Conservation (phyloP, 2,888 invertebrate species). For the Eupithecia exiguata region DNA sequence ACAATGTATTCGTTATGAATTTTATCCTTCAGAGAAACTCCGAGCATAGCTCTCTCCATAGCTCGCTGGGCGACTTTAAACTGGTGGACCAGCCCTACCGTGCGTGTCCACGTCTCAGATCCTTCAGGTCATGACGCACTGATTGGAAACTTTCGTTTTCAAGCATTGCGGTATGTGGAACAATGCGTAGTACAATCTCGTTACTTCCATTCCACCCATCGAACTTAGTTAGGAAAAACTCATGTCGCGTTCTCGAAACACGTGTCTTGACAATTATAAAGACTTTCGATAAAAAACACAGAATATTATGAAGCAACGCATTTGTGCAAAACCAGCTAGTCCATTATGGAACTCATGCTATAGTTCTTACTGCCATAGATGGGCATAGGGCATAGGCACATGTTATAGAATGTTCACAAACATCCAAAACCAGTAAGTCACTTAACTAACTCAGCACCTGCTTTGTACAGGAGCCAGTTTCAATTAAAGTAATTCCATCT, state of each 20-base stretch:
- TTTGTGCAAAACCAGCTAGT: neutral
- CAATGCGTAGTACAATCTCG: no score
- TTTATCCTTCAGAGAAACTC: no score
- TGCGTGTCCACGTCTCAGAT: no score
- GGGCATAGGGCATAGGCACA: neutral
- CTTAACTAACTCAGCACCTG: conserved; percentile 12
- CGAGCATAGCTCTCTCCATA: no score
- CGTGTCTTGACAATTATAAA: conserved; percentile 12
- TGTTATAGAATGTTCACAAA: neutral
- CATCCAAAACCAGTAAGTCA: neutral
- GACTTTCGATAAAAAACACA: neutral
- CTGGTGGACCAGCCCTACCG: no score
- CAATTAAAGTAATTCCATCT: conserved; percentile 17
- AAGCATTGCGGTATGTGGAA: no score
- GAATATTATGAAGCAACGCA: neutral
- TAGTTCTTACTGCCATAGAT: neutral
- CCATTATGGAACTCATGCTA: neutral
- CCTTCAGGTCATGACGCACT: no score
- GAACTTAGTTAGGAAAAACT: conserved; percentile 7
- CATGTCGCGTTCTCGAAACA: conserved; percentile 13
- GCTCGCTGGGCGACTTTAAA: no score
- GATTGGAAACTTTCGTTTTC: no score
- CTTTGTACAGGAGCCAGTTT: conserved; percentile 17
- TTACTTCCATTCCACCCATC: neutral
- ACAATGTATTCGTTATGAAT: no score